These are phyloP conservation scores for Thumatha senex DNA, from an alignment of 2,888 invertebrate species.

Conservation along the genomic window DNA sequence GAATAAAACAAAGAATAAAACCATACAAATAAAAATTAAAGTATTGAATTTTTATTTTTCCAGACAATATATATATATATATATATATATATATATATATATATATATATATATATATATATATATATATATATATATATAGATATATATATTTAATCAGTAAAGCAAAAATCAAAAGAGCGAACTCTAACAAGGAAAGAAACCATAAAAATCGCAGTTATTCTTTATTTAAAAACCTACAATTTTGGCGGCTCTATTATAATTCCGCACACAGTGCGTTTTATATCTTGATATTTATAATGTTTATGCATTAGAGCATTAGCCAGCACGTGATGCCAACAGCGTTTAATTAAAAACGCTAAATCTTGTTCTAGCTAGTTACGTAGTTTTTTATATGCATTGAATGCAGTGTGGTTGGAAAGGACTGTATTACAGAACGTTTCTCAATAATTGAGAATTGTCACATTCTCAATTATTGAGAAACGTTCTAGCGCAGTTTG, in stretches of 20 bases:
- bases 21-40: no score
- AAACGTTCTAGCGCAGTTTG: no score
- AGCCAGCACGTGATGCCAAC: slow-evolving; percentile 48
- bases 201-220: slow-evolving; percentile 6
- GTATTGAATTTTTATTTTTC: no score
- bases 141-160: no score
- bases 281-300: slow-evolving; percentile 54
- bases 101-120: no score
- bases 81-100: no score
- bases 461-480: no score
- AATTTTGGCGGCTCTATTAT: slow-evolving; percentile 46
- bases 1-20: no score
- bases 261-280: slow-evolving; percentile 58
- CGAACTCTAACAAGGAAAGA: background rate
- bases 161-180: background rate
- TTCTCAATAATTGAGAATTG: no score
- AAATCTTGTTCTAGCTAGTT: background rate
- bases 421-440: no score
- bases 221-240: slow-evolving; percentile 48
- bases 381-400: background rate
- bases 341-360: slow-evolving; percentile 42
- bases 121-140: no score
- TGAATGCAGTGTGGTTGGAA: background rate
- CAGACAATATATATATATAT: no score
- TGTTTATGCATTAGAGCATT: slow-evolving; percentile 46